A percentile compares a stretch with the other conserved stretches of the same genome.
Conservation (phyloP, 2,888 invertebrate genomes). For the Drosophila nr. perissopoda region DNA sequence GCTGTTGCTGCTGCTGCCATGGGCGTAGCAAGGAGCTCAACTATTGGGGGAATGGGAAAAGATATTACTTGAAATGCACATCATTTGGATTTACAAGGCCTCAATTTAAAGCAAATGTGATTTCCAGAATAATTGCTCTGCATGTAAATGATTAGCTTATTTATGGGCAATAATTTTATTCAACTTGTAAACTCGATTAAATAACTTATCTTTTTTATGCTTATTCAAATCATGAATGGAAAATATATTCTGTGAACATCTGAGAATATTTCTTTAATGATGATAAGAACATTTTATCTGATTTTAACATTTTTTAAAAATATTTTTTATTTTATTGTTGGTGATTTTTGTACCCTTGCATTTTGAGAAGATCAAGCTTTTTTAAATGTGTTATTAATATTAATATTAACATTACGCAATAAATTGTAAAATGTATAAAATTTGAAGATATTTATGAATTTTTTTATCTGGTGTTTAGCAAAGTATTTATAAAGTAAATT, state of each 20-base stretch:
- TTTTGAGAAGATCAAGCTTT: background rate
- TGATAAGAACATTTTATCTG: background rate
- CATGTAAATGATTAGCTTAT: background rate
- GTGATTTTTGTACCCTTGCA: too few species aligned
- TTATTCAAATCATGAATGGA: background rate
- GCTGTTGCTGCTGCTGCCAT: constrained; percentile 11
- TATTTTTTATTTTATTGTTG: too few species aligned
- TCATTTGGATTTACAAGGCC: background rate
- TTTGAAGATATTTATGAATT: background rate
- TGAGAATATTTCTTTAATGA: background rate
- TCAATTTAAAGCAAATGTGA: background rate
- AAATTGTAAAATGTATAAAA: background rate
- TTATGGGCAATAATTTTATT: background rate
- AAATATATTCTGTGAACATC: background rate
- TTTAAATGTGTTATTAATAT: background rate
- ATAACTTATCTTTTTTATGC: background rate
- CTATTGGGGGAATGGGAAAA: background rate
- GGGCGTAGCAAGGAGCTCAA: background rate
- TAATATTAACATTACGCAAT: too few species aligned
- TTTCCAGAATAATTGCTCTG: background rate
- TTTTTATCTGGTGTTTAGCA: background rate
- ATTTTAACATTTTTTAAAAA: background rate
- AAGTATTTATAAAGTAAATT: background rate
- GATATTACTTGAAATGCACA: background rate
- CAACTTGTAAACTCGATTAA: background rate